Conservation (phyloP, 1,140 invertebrate species). For the Oreohelix idahoensis region DNA sequence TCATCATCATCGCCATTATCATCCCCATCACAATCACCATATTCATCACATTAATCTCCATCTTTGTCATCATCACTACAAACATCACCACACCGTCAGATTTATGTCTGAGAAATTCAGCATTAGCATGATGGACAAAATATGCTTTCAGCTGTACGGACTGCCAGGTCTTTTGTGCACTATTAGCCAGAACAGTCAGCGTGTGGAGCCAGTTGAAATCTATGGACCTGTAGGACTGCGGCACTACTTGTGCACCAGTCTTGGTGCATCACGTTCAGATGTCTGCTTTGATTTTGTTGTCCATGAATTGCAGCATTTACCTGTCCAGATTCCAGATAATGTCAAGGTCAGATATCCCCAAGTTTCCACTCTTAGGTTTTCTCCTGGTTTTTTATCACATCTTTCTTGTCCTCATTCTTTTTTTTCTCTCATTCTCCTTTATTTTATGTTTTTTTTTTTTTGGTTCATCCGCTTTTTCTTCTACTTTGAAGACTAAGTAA, state of each 20-base stretch:
- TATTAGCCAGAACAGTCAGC: constrained; percentile 65
- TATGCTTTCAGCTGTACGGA: constrained; percentile 71
- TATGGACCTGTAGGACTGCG: constrained; percentile 73
- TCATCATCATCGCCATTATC: too few species aligned
- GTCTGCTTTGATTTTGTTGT: constrained; percentile 71
- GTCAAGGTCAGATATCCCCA: constrained; percentile 56
- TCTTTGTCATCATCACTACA: too few species aligned
- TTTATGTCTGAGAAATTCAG: too few species aligned
- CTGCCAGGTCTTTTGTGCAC: constrained; percentile 75
- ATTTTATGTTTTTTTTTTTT: too few species aligned
- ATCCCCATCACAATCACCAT: too few species aligned
- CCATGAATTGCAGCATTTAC: constrained; percentile 70
- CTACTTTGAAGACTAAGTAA: too few species aligned
- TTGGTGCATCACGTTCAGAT: constrained; percentile 68
- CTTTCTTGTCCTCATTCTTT: too few species aligned
- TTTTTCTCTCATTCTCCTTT: too few species aligned
- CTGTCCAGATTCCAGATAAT: constrained; percentile 65
- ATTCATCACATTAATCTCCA: too few species aligned
- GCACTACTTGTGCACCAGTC: constrained; percentile 64
- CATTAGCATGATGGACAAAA: background rate
- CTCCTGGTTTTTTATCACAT: too few species aligned
- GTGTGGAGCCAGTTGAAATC: constrained; percentile 66
- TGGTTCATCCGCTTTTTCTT: too few species aligned
- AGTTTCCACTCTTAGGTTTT: background rate
- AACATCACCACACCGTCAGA: too few species aligned